Base-by-base conservation (phyloP, 2,797 vertebrate species). In the Erpetoichthys calabaricus region DNA sequence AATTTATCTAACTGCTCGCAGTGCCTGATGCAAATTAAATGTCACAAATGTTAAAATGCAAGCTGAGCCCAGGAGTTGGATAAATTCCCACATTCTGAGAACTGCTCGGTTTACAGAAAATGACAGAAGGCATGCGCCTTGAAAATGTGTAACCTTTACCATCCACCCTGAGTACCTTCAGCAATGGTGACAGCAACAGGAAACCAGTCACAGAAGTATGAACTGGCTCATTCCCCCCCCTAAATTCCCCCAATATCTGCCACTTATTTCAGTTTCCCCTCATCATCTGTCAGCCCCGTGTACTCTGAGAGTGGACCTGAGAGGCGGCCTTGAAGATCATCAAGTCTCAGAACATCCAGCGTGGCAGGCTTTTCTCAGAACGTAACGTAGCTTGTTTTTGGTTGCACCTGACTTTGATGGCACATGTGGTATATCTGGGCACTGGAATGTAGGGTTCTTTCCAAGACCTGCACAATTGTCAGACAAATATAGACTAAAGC, bases 321-420 rank as follows among this genome's bases (percentile, higher is more conserved):
- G 10, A 41, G 53, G 4, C 6, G 41, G 54, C 41, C 6, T 42
- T 54, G 41, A 54, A 25, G n/a, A 41, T 42, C 10, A 54, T 2
- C 47, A 44, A 44, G 54, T 45, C 10, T 45, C 69, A 54, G 68
- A 69, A 82, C 74, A 75, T 80, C 80, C 77, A 80, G 74, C 63
- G 52, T 45, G 8, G 58, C 25, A 7, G 53, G 25, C 8, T 25
- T 44, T 59, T 67, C 65, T 73, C 59, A 65, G 68, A 60, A 55
- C 10, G 45, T 5, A 49, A 52, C 46, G 55, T 50, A 5, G 2
- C 25, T 64, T 59, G 65, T 61, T 65, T 62, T 59, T 53, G 60
- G 63, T 62, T 42, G 64, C 69, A 69, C 56, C 50, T 10, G 67
- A 57, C 46, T 63, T 70, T 69, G 78, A 71, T 76, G 73, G 77